Base-by-base conservation (phyloP, 2,797 vertebrate species). In the Parotocinclus haroldoi region DNA sequence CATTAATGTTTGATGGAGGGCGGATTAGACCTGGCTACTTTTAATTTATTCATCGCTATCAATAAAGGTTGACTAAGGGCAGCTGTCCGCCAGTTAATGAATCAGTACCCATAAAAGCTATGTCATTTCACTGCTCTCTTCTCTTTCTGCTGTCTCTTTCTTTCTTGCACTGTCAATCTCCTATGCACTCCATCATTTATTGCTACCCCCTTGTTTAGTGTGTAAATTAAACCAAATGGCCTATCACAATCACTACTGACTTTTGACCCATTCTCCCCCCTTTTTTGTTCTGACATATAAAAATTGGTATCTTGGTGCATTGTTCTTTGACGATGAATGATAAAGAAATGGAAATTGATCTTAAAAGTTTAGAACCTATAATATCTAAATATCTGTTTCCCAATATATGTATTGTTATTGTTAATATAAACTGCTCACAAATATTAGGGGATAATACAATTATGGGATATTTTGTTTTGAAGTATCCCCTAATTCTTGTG, bases 71-170 rank as follows among this genome's bases (percentile, higher is more conserved):
- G 4, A 52, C 38, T 78, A 53, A 67, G 11, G 62, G 69, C 64
- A 64, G 67, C 69, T 72, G 40, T 77, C 69, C 52, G 38, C 69
- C 19, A 63, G 63, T 68, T 80, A 82, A 80, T 80, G 76, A 78
- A 77, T 79, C 78, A 79, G 54, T 54, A 57, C 36, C 60, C 58
- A 63, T 69, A 76, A 74, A 75, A 66, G 27, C 58, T 64, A 52
- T 68, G 55, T 73, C 72, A 65, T 64, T 60, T 65, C 54, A 67
- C 53, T 40, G 7, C 51, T 36, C 51, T 58, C 42, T 56, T 40
- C 37, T 44, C 65, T 61, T 58, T 53, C n/a, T 57, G 67, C 58
- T 17, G 36, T 63, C 40, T 58, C 56, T 61, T 19, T 36, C 44
- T 56, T 44, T 1, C 16, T 27, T 45, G 55, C 46, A 63, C 50